A percentile compares a stretch with the other conserved stretches of the same genome.
These are phyloP conservation scores for Mormyrus hasselquistii DNA, from an alignment of 2,797 vertebrate species.

Conservation along the genomic window DNA sequence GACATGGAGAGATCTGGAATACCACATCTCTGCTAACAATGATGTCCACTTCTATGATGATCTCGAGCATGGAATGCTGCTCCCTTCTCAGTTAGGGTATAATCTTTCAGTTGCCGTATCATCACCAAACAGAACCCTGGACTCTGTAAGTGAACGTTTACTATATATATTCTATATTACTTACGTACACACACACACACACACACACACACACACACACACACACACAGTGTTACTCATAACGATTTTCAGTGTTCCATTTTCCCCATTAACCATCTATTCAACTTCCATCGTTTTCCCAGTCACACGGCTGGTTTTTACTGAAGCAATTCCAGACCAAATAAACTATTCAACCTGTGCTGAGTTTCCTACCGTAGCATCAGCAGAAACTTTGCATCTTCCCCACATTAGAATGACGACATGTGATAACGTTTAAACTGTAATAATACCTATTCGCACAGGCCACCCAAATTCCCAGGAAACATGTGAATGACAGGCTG, in stretches of 20 bases:
- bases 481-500: slow-evolving; percentile 63
- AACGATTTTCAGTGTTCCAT: not conserved
- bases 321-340: not conserved
- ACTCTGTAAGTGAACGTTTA: not conserved
- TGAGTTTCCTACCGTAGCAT: not conserved
- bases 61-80: slow-evolving; percentile 55
- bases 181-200: no score
- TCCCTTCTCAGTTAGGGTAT: slow-evolving; percentile 70
- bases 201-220: no score
- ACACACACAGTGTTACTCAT: not conserved
- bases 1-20: slow-evolving; percentile 78
- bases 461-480: slow-evolving; percentile 46
- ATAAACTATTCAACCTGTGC: not conserved
- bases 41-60: slow-evolving; percentile 65
- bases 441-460: not conserved
- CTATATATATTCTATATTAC: not conserved
- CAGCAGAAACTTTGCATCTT: not conserved
- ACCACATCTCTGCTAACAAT: slow-evolving; percentile 73
- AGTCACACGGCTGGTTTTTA: not conserved
- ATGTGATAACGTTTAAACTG: not conserved
- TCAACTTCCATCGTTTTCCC: not conserved
- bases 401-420: not conserved
- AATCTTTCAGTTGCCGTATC: slow-evolving; percentile 60
- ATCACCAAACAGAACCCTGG: not conserved
- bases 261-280: not conserved